phyloP scores from a whole-genome alignment of 1,140 invertebrate species.

The Meloidogyne hapla region DNA sequence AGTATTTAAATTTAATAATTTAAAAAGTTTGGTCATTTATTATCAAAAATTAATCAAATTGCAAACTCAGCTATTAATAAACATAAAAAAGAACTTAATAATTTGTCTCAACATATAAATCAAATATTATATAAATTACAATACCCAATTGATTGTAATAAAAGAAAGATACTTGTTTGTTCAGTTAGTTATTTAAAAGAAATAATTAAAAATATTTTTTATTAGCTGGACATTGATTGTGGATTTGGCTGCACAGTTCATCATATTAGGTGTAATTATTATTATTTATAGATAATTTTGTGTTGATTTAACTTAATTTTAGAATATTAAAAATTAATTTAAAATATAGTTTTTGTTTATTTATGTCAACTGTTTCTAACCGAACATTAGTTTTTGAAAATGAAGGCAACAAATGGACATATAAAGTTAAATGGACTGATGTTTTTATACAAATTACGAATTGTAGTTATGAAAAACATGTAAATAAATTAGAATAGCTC shows the following conservation, averaged over 20 bases:
- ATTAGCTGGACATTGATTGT: too few species aligned
- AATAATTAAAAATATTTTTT: too few species aligned
- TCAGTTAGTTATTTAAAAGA: background rate
- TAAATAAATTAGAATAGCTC: background rate
- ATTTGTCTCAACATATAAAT: background rate
- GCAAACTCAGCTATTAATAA: too few species aligned
- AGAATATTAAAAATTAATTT: too few species aligned
- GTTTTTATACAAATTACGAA: background rate
- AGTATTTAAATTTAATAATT: background rate
- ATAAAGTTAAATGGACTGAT: background rate
- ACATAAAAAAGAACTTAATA: background rate
- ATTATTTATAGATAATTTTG: too few species aligned
- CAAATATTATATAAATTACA: background rate
- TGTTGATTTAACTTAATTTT: too few species aligned
- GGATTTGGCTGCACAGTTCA: too few species aligned
- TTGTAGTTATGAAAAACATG: background rate
- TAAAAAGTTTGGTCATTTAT: background rate
- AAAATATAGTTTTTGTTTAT: background rate
- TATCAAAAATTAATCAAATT: background rate
- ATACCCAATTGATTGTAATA: background rate
- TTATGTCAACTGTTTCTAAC: background rate
- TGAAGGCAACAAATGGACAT: background rate
- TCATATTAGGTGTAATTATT: too few species aligned
- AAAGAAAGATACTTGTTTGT: background rate
- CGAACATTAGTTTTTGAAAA: background rate